Evolutionary conservation across 2,797 vertebrate species (phyloP), one percentile per base, ranked within the genome.

Genomic region (Urosaurus nigricauda): DNA sequence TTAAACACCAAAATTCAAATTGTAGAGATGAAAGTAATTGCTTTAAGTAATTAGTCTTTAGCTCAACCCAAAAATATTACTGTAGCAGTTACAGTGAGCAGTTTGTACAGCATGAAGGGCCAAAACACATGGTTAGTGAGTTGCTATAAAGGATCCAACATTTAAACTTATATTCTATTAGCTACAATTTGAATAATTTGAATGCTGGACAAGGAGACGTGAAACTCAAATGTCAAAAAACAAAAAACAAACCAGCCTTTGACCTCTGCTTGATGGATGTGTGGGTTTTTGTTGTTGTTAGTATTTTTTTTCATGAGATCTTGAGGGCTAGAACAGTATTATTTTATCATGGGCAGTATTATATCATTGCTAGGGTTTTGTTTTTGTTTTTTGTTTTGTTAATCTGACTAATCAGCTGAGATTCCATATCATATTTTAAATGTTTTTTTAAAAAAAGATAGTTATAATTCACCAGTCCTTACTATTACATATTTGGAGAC

Each of bases 291-390:
- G 17, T 2, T 71, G n/a, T 24, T 74, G 65, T 4, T 2, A 4
- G 19, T 12, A 35, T 16, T 60, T 21, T 60, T 60, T 68, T 68
- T 68, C 32, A 81, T 51, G 24, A 32, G 74, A 16, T 53, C 24
- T 53, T 81, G 70, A 85, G 78, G 17, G 4, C 78, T 85, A 89
- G 70, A 81, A 60, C 37, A 16, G 17, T 6, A 82, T 24, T 53
- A 56, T 21, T 40, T 56, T 32, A 65, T 43, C 40, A 78, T 16
- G 9, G 47, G 8, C 4, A 51, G 47, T 51, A 51, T 47, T 58
- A 11, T 26, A n/a, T 37, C 17, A 32, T 17, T 32, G 11, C 29
- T 68, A 58, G 79, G 37, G n/a, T n/a, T n/a, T n/a, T n/a, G n/a
- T n/a, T n/a, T n/a, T n/a, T n/a, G n/a, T n/a, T n/a, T n/a, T n/a